A percentile compares a stretch with the other conserved stretches of the same genome.
Evolutionary conservation across 2,797 vertebrate species (phyloP).

Genomic region (Alca torda): DNA sequence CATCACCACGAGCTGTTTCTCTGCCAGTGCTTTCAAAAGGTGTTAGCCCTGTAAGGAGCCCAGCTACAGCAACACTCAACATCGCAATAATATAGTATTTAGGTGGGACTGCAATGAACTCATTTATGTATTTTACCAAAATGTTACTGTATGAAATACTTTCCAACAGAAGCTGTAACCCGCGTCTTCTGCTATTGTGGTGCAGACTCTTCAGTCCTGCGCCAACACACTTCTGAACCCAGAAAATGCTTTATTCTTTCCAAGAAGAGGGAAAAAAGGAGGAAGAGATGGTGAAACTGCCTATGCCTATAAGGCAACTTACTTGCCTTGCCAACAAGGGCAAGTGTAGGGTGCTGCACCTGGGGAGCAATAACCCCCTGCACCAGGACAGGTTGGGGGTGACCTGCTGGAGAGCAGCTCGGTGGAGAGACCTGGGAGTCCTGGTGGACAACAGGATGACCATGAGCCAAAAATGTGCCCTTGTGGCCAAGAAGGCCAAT

Average conservation of each 20-base stretch:
- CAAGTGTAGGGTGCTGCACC: too few relatives aligned
- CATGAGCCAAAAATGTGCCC: too few relatives aligned
- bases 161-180: background rate
- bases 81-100: background rate
- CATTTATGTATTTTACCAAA: background rate
- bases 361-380: too few relatives aligned
- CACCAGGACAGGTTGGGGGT: too few relatives aligned
- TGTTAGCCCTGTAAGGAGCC: background rate
- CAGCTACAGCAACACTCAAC: background rate
- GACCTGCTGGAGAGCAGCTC: too few relatives aligned
- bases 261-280: background rate
- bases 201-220: background rate
- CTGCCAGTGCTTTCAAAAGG: background rate
- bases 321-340: too few relatives aligned
- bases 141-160: background rate
- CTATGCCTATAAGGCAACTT: background rate
- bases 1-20: background rate
- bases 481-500: too few relatives aligned
- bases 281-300: background rate
- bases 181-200: background rate
- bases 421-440: too few relatives aligned
- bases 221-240: background rate
- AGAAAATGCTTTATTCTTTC: background rate
- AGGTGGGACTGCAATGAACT: background rate
- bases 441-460: too few relatives aligned